Base-by-base conservation (phyloP, 2,797 vertebrate genomes). In the Buphagus erythrorhynchus region DNA sequence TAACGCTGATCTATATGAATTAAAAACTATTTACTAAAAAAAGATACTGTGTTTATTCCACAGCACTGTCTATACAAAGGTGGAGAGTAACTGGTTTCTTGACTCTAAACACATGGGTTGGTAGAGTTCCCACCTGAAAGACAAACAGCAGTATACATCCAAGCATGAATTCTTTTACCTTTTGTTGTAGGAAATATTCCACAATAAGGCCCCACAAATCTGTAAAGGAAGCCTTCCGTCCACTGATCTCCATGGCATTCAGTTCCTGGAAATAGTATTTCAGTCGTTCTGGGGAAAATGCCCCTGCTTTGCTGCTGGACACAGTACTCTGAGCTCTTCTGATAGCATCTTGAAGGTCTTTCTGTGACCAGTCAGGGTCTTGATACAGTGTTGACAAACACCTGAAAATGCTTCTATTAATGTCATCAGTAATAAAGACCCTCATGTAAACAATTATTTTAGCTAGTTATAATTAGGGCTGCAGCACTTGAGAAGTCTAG, bases 201-300 rank as follows among this genome's bases (percentile, higher is more conserved):
- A 98, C 69, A 62, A 98, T 86, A 80, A 98, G 98, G 33, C 98
- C 98, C 98, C 98, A 98, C 36, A 98, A 59, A 90, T 98, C 98
- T 5, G 97, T 81, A 57, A 98, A 96, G 77, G 98, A 98, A 76
- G 93, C 83, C 2, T 88, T 96, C 25, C 74, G 94, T 57, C 97
- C 96, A 1, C 68, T 91, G 16, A 54, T 88, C 88, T 98, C 97
- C 96, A 97, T 96, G 15, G 73, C 75, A 57, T 79, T 84, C 84
- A 98, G 83, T 71, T 98, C 98, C 95, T 96, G 97, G 35, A 92
- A 76, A 35, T 98, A 98, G 59, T 98, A 98, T 14, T 93, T 97
- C 14, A 98, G 85, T 20, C 84, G 85, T 83, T 98, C 98, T 6
- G 80, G 75, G 36, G 97, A 98, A 87, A 98, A 86, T 4, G 97